These are phyloP conservation scores for Camelus bactrianus DNA, from an alignment of 2,113 vertebrate species.

Conservation along the genomic window DNA sequence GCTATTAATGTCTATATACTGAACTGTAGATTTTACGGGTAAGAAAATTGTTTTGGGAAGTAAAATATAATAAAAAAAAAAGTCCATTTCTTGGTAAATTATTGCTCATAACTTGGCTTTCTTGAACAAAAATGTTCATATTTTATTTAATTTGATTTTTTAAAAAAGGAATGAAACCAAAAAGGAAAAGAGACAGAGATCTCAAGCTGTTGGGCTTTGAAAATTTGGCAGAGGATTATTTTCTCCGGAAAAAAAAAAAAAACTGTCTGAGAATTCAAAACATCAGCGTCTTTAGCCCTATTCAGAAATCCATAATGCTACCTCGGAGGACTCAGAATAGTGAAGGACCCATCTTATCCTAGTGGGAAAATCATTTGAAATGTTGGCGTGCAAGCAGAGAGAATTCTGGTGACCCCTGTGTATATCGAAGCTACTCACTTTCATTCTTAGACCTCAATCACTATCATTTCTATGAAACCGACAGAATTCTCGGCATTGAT, in stretches of 20 bases:
- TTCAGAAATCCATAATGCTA: conserved; percentile 44
- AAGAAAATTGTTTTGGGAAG: conserved; percentile 29
- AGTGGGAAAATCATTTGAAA: conserved; percentile 57
- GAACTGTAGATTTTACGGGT: not conserved
- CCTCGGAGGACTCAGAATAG: conserved; percentile 43
- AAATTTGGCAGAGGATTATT: conserved; percentile 73
- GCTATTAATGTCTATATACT: not conserved
- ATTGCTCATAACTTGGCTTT: conserved; percentile 71
- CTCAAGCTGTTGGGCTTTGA: conserved; percentile 75
- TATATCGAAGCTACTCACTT: not conserved
- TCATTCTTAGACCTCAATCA: conserved; percentile 51
- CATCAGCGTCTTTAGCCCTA: conserved; percentile 40
- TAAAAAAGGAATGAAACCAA: conserved; percentile 38
- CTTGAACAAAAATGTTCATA: conserved; percentile 62
- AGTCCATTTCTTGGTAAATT: conserved; percentile 46
- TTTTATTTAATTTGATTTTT: conserved; percentile 67
- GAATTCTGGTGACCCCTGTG: conserved; percentile 55
- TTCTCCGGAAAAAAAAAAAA: conserved; percentile 64
- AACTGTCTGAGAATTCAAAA: conserved; percentile 68
- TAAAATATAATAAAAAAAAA: conserved; percentile 44
- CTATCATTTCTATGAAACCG: conserved; percentile 60
- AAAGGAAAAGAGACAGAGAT: conserved; percentile 74
- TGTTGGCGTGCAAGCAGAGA: conserved; percentile 52
- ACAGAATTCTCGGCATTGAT: conserved; percentile 56
- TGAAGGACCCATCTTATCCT: conserved; percentile 22